These are phyloP conservation scores for Cydia splendana DNA, from an alignment of 1,140 invertebrate genomes.

Conservation along the genomic window DNA sequence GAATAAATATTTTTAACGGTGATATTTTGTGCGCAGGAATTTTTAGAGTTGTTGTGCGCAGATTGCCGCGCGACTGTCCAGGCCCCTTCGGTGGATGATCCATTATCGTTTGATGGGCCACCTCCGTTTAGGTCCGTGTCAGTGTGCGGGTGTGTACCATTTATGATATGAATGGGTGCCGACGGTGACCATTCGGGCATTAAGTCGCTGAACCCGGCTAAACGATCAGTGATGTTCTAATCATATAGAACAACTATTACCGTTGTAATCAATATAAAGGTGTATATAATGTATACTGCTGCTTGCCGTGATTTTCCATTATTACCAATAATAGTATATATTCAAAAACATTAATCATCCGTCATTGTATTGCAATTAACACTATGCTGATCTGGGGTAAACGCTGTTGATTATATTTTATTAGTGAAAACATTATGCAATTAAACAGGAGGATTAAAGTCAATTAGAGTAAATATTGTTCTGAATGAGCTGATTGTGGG, in stretches of 20 bases:
- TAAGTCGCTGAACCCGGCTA: conserved; percentile 26
- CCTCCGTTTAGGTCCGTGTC: conserved; percentile 66
- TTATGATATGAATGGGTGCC: conserved; percentile 27
- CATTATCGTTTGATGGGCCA: conserved; percentile 74
- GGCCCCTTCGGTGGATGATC: conserved; percentile 66
- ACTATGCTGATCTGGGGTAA: too few species aligned
- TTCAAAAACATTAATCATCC: too few species aligned
- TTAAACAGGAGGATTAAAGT: too few species aligned
- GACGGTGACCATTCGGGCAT: conserved; percentile 24
- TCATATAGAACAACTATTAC: background rate
- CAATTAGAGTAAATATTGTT: too few species aligned
- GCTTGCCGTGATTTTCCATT: too few species aligned
- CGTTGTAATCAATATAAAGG: background rate
- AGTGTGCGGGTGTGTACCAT: conserved; percentile 64
- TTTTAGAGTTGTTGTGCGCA: conserved; percentile 49
- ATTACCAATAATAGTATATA: too few species aligned
- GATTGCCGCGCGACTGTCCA: conserved; percentile 59
- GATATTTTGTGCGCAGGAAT: conserved; percentile 26
- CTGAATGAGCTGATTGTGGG: too few species aligned
- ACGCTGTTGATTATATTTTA: too few species aligned
- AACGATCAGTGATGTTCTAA: background rate
- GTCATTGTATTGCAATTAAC: too few species aligned
- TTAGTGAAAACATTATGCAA: too few species aligned
- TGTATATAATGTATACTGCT: too few species aligned
- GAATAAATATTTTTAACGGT: conserved; percentile 14